These are phyloP conservation scores for Steinernema hermaphroditum DNA, from an alignment of 2,888 invertebrate species.

Conservation along the genomic window DNA sequence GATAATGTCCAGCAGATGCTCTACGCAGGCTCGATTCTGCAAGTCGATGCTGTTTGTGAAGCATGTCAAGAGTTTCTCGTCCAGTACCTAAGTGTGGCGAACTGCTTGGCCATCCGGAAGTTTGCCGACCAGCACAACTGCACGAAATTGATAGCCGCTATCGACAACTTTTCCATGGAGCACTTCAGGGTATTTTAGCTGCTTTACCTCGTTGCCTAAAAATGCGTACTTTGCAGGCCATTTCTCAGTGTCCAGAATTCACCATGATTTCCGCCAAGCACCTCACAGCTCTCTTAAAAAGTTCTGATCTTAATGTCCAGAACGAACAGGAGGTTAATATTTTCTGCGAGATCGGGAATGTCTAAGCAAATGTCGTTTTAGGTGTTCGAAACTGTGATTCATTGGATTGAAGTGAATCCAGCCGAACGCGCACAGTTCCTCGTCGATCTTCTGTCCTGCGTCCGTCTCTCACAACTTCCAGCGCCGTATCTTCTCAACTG, in stretches of 20 bases:
- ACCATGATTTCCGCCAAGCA: conserved; percentile 46
- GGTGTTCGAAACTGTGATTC: conserved; percentile 68
- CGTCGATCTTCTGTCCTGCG: conserved; percentile 63
- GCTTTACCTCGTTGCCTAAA: neutral
- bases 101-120: conserved; percentile 68
- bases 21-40: conserved; percentile 69
- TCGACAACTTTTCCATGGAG: conserved; percentile 54
- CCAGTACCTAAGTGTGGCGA: conserved; percentile 67
- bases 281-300: conserved; percentile 48
- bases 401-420: conserved; percentile 68
- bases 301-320: conserved; percentile 51
- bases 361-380: conserved; percentile 48
- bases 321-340: conserved; percentile 46
- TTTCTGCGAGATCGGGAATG: neutral
- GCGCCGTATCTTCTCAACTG: conserved; percentile 65
- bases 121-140: conserved; percentile 69
- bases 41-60: conserved; percentile 68
- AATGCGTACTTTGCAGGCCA: conserved; percentile 40
- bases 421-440: conserved; percentile 62
- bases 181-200: conserved; percentile 47
- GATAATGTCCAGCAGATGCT: conserved; percentile 69
- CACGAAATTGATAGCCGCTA: conserved; percentile 44
- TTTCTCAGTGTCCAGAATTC: conserved; percentile 48
- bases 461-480: conserved; percentile 68
- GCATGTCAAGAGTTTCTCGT: conserved; percentile 70